phyloP scores from a whole-genome alignment of 2,113 vertebrate species.

The Anhinga anhinga region DNA sequence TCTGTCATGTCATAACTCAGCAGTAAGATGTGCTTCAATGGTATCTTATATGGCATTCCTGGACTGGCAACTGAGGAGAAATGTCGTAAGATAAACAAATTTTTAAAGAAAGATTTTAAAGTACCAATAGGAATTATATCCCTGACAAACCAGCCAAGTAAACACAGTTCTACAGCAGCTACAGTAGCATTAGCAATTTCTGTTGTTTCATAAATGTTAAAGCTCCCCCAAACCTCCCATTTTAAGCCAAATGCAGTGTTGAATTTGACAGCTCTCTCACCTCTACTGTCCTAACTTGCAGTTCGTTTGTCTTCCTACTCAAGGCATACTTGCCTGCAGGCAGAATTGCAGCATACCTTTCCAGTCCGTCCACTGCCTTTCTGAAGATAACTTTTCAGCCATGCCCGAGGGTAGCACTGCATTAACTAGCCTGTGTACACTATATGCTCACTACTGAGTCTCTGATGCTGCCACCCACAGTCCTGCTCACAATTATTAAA shows the following conservation, averaged over 20 bases:
- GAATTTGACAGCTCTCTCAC: neutral
- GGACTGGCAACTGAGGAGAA: neutral
- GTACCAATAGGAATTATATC: neutral
- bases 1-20: neutral
- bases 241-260: neutral
- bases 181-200: neutral
- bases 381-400: neutral
- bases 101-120: neutral
- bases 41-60: neutral
- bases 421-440: neutral
- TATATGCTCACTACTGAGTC: neutral
- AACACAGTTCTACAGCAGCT: neutral
- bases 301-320: neutral
- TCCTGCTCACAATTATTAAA: neutral
- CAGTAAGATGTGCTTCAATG: neutral
- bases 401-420: neutral
- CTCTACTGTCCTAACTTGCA: neutral
- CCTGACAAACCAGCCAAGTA: neutral
- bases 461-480: neutral
- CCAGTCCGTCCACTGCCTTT: neutral
- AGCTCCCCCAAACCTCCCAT: neutral
- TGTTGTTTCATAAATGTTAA: neutral
- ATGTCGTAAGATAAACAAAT: neutral
- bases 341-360: neutral
- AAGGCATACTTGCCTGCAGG: neutral